Conservation (phyloP, 2,113 vertebrate genomes). For the Gnathonemus echidnorhynchus region DNA sequence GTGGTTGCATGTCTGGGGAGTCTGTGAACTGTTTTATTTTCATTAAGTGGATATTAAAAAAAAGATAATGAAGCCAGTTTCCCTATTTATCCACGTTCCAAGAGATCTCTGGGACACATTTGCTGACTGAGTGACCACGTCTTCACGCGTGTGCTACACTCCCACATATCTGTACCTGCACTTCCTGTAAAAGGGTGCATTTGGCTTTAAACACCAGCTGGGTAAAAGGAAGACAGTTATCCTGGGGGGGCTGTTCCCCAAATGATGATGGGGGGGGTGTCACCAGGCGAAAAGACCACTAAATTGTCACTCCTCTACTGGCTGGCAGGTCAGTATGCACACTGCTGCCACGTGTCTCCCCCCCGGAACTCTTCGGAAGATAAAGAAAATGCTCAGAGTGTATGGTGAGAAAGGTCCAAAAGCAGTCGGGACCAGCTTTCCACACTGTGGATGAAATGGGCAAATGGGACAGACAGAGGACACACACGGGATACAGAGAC, state of each 20-base stretch:
- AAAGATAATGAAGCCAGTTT: not conserved
- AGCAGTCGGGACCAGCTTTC: not conserved
- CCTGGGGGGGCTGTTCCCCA: no score
- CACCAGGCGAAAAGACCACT: not conserved
- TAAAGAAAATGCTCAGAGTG: not conserved
- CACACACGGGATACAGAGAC: not conserved
- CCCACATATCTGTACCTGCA: not conserved
- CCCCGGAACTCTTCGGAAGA: not conserved
- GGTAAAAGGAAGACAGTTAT: not conserved
- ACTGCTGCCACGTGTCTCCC: not conserved
- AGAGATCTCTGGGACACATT: not conserved
- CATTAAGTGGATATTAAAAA: not conserved
- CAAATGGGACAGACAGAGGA: not conserved
- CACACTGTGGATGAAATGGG: not conserved
- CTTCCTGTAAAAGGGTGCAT: not conserved
- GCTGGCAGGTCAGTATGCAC: not conserved
- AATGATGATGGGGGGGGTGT: not conserved
- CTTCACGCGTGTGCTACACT: not conserved
- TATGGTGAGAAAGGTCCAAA: not conserved
- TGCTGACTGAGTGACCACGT: not conserved
- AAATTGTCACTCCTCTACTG: not conserved
- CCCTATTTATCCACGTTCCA: not conserved
- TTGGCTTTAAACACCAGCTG: not conserved
- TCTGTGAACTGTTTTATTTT: constrained; percentile 4
- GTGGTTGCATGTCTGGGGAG: not conserved